Percentiles rank a stretch among this genome's conserved stretches.
phyloP scores from a whole-genome alignment of 2,113 vertebrate species.

The Phrynocephalus versicolor region DNA sequence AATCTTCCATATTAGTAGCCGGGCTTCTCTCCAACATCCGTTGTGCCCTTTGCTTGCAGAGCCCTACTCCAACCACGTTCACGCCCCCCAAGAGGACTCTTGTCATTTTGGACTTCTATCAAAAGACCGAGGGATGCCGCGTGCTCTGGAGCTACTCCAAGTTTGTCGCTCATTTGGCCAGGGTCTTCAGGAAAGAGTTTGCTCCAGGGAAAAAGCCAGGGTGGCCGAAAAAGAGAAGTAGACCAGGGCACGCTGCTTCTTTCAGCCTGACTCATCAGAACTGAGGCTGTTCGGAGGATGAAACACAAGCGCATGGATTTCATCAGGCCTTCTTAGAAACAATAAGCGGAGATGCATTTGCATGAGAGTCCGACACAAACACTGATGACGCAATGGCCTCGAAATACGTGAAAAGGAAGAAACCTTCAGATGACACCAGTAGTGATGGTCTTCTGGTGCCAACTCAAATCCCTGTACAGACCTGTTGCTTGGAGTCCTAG shows the following conservation, averaged over 20 bases:
- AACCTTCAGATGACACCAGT: too few species aligned
- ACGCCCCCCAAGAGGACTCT: accelerated
- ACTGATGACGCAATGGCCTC: not conserved
- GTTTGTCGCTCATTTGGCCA: slow-evolving; percentile 46
- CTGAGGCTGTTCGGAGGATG: not conserved
- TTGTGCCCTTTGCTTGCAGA: not conserved
- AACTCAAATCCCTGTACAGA: too few species aligned
- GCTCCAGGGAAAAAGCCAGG: not conserved
- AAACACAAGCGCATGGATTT: not conserved
- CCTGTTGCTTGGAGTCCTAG: too few species aligned
- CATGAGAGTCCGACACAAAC: not conserved
- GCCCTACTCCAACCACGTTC: not conserved
- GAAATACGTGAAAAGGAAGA: not conserved
- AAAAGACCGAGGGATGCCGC: slow-evolving; percentile 61
- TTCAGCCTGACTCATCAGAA: not conserved
- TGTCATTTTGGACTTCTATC: slow-evolving; percentile 17
- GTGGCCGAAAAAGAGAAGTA: not conserved
- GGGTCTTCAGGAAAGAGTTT: not conserved
- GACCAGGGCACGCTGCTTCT: too few species aligned
- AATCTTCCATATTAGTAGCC: slow-evolving; percentile 23
- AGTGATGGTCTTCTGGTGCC: too few species aligned
- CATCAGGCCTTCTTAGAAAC: not conserved
- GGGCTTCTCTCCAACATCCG: slow-evolving; percentile 53
- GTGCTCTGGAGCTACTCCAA: slow-evolving; percentile 48
- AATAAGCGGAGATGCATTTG: not conserved